Evolutionary conservation across 1,140 invertebrate species (phyloP).

Genomic region (Temnothorax curvispinosus): DNA sequence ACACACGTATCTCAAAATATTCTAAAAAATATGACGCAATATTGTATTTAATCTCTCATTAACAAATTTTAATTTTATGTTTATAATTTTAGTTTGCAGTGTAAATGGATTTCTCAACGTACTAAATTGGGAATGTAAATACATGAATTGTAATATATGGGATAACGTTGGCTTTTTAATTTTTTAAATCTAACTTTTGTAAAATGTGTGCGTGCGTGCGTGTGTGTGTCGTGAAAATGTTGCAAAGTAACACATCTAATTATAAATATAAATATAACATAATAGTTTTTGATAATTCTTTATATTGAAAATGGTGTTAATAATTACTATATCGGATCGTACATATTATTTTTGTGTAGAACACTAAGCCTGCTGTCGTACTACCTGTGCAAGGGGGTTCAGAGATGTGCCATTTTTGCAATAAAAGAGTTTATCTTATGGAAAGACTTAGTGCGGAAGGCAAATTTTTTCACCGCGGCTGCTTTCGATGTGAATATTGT

Average conservation of each 20-base stretch:
- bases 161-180: neutral
- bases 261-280: neutral
- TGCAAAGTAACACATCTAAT: neutral
- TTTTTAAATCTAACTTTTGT: neutral
- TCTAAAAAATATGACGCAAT: neutral
- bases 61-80: neutral
- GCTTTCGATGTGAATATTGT: slow-evolving; percentile 93
- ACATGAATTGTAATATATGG: neutral
- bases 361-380: slow-evolving; percentile 87
- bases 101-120: neutral
- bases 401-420: slow-evolving; percentile 95
- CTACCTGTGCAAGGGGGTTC: slow-evolving; percentile 89
- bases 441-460: slow-evolving; percentile 95
- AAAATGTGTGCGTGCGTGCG: neutral
- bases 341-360: slow-evolving; percentile 82
- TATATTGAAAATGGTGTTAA: slow-evolving; percentile 20
- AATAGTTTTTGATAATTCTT: slow-evolving; percentile 4
- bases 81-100: neutral
- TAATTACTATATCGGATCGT: slow-evolving; percentile 23
- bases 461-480: slow-evolving; percentile 94
- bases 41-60: neutral
- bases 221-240: neutral
- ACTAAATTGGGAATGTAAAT: neutral
- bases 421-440: slow-evolving; percentile 95
- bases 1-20: neutral